Base-by-base conservation (phyloP, 2,888 invertebrate species). In the Limnephilus auricula region DNA sequence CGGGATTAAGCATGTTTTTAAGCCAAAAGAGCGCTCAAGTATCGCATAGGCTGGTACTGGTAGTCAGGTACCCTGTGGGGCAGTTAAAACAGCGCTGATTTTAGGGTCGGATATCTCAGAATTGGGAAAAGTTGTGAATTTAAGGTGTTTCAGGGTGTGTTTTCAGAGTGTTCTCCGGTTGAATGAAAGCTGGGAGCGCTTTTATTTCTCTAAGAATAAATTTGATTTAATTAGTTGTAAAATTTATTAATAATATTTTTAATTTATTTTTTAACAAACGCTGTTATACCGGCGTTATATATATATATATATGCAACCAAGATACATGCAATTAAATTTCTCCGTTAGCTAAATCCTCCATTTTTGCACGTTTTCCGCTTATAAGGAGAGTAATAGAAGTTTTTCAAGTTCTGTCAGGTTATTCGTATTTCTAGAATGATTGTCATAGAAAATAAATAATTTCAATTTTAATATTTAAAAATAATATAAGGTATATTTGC, bases 1-100 rank as follows among this genome's bases (percentile, higher is more conserved):
- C 83, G 37, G 34, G 83, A 83, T 83, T 83, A 83, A 83, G 37
- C 83, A 25, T 83, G 32, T 83, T 32, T 83, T 83, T 32, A 83
- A 83, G 37, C 32, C 25, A 65, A 65, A 65, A 65, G 50, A 18
- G 50, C 50, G 50, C 50, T 30, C 30, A 80, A 80, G 50, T 25
- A 65, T 25, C 25, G 5, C 50, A 18, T 45, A 45, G 18, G 18
- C 50, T 5, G 5, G 50, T 65, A 65, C 50, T 12, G 45, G 15
- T 15, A 65, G 5, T 4, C 25, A 5, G 50, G 50, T 65, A 65
- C 50, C 18, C 50, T 15, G 50, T 65, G 50, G 50, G 25, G 25
- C 50, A 65, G 18, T 65, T 15, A 65, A 65, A 65, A 65, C 50
- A 25, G 18, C 50, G 3, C 50, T 5, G 50, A 65, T 65, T 65